These are phyloP conservation scores for Corynorhinus townsendii DNA, from an alignment of 2,113 vertebrate genomes.

Conservation along the genomic window DNA sequence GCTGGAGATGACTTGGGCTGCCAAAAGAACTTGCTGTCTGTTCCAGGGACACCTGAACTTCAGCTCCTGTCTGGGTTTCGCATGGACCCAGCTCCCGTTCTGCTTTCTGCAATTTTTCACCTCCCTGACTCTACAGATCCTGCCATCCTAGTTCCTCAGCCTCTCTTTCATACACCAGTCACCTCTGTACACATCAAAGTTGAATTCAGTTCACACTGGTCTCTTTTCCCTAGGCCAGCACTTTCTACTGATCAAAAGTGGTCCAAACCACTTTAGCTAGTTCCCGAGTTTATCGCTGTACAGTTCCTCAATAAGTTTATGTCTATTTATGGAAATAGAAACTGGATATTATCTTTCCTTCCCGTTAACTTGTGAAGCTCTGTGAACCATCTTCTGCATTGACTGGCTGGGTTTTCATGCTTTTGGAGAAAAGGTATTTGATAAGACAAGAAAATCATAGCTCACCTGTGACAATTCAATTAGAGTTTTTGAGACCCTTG, in stretches of 20 bases:
- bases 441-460: not conserved
- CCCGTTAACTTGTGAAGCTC: not conserved
- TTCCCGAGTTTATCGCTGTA: not conserved
- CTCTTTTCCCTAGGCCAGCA: not conserved
- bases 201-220: not conserved
- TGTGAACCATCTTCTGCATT: too few relatives aligned
- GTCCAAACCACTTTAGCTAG: not conserved
- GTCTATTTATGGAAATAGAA: not conserved
- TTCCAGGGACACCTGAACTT: not conserved
- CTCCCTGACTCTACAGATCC: too few relatives aligned
- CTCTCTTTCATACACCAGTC: not conserved
- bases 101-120: not conserved
- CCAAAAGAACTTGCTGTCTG: not conserved
- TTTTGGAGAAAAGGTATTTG: not conserved
- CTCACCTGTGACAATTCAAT: not conserved
- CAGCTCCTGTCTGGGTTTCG: not conserved
- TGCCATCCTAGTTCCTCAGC: accelerated
- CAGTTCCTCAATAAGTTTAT: not conserved
- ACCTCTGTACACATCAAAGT: not conserved
- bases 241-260: not conserved
- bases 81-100: too few relatives aligned
- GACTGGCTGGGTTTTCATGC: not conserved
- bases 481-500: not conserved
- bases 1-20: not conserved
- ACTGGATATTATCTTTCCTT: not conserved